Conservation (phyloP, 2,113 vertebrate species). For the Cyphomyrus plagiostoma region DNA sequence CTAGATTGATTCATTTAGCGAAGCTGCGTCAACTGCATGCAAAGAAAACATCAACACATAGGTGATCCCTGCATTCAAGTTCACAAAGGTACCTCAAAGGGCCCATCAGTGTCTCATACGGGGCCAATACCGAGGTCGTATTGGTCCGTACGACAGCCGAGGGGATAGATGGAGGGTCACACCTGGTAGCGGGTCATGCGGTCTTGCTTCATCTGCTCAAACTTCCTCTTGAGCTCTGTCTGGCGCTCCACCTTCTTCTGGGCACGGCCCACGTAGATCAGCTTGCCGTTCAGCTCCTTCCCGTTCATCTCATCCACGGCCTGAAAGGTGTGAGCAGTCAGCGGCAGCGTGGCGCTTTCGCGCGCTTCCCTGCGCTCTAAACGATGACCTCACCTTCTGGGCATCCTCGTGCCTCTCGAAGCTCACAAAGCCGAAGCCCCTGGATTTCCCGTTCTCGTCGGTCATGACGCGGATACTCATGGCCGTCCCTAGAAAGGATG, state of each 20-base stretch:
- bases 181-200: conserved; percentile 98
- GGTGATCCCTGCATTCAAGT: background rate
- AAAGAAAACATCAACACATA: no score
- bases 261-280: conserved; percentile 90
- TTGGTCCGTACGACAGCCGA: conserved; percentile 40
- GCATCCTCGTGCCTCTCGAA: conserved; percentile 97
- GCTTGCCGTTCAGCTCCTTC: conserved; percentile 89
- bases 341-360: background rate
- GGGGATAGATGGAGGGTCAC: conserved; percentile 21
- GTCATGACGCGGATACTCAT: conserved; percentile 97
- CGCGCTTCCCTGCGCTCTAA: no score
- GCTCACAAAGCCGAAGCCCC: conserved; percentile 95
- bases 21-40: background rate
- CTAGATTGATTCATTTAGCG: background rate
- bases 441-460: conserved; percentile 84
- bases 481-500: conserved; percentile 68
- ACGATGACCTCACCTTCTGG: conserved; percentile 67
- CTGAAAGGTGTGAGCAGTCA: conserved; percentile 44
- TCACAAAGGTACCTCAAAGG: background rate
- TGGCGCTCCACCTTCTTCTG: conserved; percentile 97
- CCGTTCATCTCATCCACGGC: conserved; percentile 98
- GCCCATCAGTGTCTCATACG: conserved; percentile 44
- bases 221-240: conserved; percentile 93
- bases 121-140: background rate
- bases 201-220: conserved; percentile 98